Conservation (phyloP, 2,888 invertebrate genomes). For the Argyresthia albistria region DNA sequence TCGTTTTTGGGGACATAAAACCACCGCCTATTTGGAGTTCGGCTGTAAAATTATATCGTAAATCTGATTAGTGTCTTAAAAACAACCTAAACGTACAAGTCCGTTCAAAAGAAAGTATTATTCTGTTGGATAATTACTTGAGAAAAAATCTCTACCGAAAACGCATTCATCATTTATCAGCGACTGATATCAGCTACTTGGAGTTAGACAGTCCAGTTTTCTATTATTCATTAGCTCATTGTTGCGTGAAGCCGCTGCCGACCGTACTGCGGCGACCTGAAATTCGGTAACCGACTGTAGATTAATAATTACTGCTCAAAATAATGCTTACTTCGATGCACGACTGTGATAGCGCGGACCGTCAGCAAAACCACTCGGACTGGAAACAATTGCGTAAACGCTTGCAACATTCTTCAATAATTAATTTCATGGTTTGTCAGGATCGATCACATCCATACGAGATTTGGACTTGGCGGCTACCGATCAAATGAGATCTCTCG, state of each 20-base stretch:
- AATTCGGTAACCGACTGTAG: slow-evolving; percentile 64
- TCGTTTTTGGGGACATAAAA: background rate
- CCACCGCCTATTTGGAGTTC: background rate
- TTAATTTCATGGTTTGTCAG: slow-evolving; percentile 50
- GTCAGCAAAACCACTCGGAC: slow-evolving; percentile 16
- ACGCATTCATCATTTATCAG: slow-evolving; percentile 62
- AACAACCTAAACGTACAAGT: background rate
- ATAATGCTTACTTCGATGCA: slow-evolving; percentile 65
- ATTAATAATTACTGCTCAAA: slow-evolving; percentile 73
- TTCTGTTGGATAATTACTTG: slow-evolving; percentile 44
- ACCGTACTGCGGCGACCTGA: slow-evolving; percentile 50
- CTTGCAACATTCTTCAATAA: slow-evolving; percentile 14
- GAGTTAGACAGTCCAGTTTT: slow-evolving; percentile 50
- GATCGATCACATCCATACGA: slow-evolving; percentile 39
- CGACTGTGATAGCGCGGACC: slow-evolving; percentile 57
- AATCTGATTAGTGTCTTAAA: background rate
- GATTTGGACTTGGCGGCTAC: slow-evolving; percentile 27
- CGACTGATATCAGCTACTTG: slow-evolving; percentile 52
- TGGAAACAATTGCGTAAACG: slow-evolving; percentile 11
- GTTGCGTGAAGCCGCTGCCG: slow-evolving; percentile 27
- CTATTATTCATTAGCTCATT: slow-evolving; percentile 64
- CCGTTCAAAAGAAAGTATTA: slow-evolving; percentile 22
- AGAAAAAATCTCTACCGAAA: slow-evolving; percentile 41
- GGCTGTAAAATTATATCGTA: background rate
- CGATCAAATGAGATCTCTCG: slow-evolving; percentile 35